These are phyloP conservation scores for Sisor rabdophorus DNA, from an alignment of 2,113 vertebrate species.

Conservation along the genomic window DNA sequence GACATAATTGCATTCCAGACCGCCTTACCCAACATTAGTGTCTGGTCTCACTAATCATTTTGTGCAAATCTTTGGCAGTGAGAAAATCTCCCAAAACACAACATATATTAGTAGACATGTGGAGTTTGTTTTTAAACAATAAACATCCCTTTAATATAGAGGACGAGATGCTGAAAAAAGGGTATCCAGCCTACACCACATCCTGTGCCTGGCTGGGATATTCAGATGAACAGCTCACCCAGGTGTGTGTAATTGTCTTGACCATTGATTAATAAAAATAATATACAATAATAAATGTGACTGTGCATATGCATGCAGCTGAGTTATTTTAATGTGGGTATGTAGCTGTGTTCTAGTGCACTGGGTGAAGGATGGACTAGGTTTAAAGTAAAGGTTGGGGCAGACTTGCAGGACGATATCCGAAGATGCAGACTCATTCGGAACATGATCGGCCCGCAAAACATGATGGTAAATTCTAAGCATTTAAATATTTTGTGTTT, in stretches of 20 bases:
- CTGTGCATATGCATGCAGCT: neutral
- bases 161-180: constrained; percentile 66
- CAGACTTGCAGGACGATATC: constrained; percentile 72
- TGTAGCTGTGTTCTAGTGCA: constrained; percentile 63
- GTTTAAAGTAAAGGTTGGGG: constrained; percentile 80
- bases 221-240: constrained; percentile 69
- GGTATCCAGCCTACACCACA: constrained; percentile 76
- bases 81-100: too few relatives aligned
- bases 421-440: constrained; percentile 70
- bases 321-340: constrained; percentile 16
- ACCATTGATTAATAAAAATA: constrained; percentile 12
- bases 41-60: too few relatives aligned
- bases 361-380: constrained; percentile 64
- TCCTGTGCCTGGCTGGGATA: constrained; percentile 76
- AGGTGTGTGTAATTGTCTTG: constrained; percentile 57
- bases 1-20: too few relatives aligned
- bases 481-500: too few relatives aligned
- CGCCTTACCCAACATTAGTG: too few relatives aligned
- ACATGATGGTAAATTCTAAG: constrained; percentile 61
- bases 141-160: constrained; percentile 60
- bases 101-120: too few relatives aligned
- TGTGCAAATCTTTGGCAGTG: too few relatives aligned
- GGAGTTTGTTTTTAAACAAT: neutral
- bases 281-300: neutral
- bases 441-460: constrained; percentile 69